Evolutionary conservation across 2,113 vertebrate species (phyloP), one percentile per base, ranked within the genome.

Genomic region (Sturnira hondurensis): DNA sequence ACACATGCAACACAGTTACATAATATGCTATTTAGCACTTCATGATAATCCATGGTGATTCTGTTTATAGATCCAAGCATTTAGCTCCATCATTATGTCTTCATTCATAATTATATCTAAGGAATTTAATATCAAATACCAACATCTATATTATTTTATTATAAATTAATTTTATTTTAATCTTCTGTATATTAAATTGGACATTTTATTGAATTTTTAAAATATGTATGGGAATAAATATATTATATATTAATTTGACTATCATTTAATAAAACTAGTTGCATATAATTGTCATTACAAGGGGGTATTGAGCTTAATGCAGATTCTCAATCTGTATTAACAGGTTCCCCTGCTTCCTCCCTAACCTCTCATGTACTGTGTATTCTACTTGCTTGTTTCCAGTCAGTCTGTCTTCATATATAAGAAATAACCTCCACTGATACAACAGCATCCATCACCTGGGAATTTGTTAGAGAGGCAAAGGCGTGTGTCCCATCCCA

Each of bases 401-500:
- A 22, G 28, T 77, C 73, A 50, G 2, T 24, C 15, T 26, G 67
- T 41, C 15, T 86, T 89, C 71, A 63, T 50, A 38, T n/a, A 78
- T 19, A 11, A 65, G 43, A 78, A 38, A 52, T 19, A 50, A 26
- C 9, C 5, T 38, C 33, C 36, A 9, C 8, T 20, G 8, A 22
- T 36, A 38, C 15, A 81, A 36, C 1, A 56, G 8, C 3, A 16
- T 33, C 33, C 5, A 14, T 43, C 26, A 19, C 28, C 7, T 38
- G 20, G 31, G 41, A 45, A 16, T 89, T 54, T 58, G 5, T 82
- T 31, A 83, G 41, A 67, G 12, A 71, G 2, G 15, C 10, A 89
- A n/a, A 45, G 14, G 5, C 22, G 4, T 1, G 1, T 47, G n/a
- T 15, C 22, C 17, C 4, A 12, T 20, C 13, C 24, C 17, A 47